Evolutionary conservation across 2,888 invertebrate species (phyloP), one percentile per base, ranked within the genome.

Genomic region (Parochlus steinenii): DNA sequence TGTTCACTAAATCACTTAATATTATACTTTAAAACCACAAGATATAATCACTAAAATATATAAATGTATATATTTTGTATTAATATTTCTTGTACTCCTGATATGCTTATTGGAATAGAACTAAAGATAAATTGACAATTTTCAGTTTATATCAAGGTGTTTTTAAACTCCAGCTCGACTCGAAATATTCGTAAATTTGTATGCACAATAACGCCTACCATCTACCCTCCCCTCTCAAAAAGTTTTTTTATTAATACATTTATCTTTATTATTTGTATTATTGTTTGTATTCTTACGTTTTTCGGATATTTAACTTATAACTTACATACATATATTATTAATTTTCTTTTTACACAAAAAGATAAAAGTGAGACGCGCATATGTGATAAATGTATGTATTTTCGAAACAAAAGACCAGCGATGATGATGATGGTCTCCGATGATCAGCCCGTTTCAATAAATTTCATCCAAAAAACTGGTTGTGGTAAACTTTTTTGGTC

Each of bases 41-140:
- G n/a, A n/a, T n/a, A n/a, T n/a, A 24, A 32, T 6, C 7, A 25
- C 18, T 25, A 24, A 25, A 33, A 26, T 25, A 14, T 26, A 25
- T 26, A 33, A 17, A 16, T 12, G 12, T 15, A 32, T 32, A 31
- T 31, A 36, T 36, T 36, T 36, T 36, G 17, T 36, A 30, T 30
- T n/a, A n/a, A n/a, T n/a, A n/a, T n/a, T n/a, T 30, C 25, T 28
- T 36, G 29, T 20, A 34, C 27, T 27, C 27, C 34, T 34, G 34
- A 27, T 26, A 24, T 36, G 36, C 30, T 36, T 36, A 30, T 36
- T 36, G 36, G 36, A 30, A 36, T 36, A 36, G 36, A 36, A 36
- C 36, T 36, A 36, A 36, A 36, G 29, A 30, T 36, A 36, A 36
- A 36, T 36, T 36, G 36, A 36, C 36, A 36, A 36, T 36, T 36